Base-by-base conservation (phyloP, 2,888 invertebrate species). In the Epistrophella euchroma region DNA sequence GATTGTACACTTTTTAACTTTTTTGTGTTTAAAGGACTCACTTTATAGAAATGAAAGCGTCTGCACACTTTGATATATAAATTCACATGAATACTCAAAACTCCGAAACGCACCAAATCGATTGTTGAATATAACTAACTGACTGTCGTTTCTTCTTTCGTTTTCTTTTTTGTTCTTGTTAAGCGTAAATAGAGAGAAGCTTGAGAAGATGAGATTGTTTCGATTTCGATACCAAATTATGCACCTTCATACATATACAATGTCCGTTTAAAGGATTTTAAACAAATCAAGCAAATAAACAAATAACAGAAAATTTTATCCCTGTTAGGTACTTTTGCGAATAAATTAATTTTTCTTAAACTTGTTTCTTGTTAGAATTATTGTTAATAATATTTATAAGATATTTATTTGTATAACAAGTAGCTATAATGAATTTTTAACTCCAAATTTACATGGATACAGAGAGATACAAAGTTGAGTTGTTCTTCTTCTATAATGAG, bases 51-150 rank as follows among this genome's bases (percentile, higher is more conserved):
- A 60, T 60, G 15, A 45, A 32, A 66, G 66, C 66, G 66, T 66
- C 66, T 64, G 64, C 47, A 73, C 73, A 79, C 74, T 47, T 56
- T 74, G 28, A 19, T 70, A 35, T 62, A 66, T 47, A 45, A 28
- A 70, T 70, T 62, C 52, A 37, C 58, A 74, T 40, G 37, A 56
- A 72, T 25, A 52, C 22, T 17, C 17, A 45, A 47, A 68, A 68
- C 52, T 43, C 60, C 60, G 60, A 68, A 78, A 78, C 62, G 68
- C 73, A 84, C 74, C 43, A 58, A 84, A 79, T 84, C 79, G 83
- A 84, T 84, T 81, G 78, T 78, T 83, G 68, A 83, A 73, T 74
- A 70, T 70, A 52, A 52, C 37, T 70, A 52, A 52, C 37, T 55
- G 35, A 35, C 58, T 35, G 55, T 40, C 19, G n/a, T 43, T 64